These are phyloP conservation scores for Aphodius sticticus DNA, from an alignment of 2,888 invertebrate species.

Conservation along the genomic window DNA sequence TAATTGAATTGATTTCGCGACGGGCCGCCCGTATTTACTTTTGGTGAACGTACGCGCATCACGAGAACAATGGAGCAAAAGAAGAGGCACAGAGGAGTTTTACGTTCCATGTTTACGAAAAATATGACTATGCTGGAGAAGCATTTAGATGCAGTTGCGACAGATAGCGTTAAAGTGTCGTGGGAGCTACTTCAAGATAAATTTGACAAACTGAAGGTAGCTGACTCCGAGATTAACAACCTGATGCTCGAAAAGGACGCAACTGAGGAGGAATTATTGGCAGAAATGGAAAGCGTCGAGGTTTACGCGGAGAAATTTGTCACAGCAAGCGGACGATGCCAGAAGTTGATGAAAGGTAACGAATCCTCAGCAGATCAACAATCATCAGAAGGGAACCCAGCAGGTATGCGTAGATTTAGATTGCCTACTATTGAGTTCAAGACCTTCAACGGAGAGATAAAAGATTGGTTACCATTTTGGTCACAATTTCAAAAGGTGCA, in stretches of 20 bases:
- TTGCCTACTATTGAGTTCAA: conserved; percentile 13
- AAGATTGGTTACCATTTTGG: conserved; percentile 45
- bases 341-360: neutral
- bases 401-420: conserved; percentile 8
- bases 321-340: neutral
- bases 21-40: neutral
- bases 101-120: neutral
- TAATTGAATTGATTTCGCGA: neutral
- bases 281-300: neutral
- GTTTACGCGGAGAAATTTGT: neutral
- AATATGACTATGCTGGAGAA: neutral
- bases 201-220: neutral
- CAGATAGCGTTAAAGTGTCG: neutral
- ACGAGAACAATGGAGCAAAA: neutral
- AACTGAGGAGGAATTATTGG: neutral
- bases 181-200: neutral
- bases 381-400: neutral
- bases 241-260: neutral
- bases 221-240: neutral
- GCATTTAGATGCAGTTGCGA: neutral
- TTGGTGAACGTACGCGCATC: neutral
- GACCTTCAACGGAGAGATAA: conserved; percentile 41
- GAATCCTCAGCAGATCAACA: neutral
- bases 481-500: conserved; percentile 44
- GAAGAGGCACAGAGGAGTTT: neutral